Evolutionary conservation across 2,888 invertebrate genomes (phyloP), one percentile per base, ranked within the genome.

Genomic region (Acholoe squamosa): DNA sequence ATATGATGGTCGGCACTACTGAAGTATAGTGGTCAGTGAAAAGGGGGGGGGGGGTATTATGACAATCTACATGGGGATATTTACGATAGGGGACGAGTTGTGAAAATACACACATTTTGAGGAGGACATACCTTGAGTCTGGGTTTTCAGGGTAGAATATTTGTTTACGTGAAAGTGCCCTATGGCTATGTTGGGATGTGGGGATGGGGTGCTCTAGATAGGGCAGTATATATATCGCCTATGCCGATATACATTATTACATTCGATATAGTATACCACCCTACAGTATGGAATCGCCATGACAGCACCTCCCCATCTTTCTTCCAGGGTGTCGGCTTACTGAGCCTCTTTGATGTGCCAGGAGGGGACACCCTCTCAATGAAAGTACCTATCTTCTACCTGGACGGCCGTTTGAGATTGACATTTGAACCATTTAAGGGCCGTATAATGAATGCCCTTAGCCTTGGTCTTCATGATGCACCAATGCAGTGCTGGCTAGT

Each of bases 321-420:
- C 71, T 43, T 16, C 12, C 51, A 22, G 43, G 43, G 84, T 22
- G 43, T 84, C 84, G n/a, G 0, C 84, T 84, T 84, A 84, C 84
- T 84, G n/a, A 84, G 51, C 51, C 43, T 43, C 84, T 84, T 7
- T 84, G 84, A 84, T 84, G 84, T 84, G 84, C 84, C 33, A 43
- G 84, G 33, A 84, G 51, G 84, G 28, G 80, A 80, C 80, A 80
- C n/a, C n/a, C n/a, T n/a, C n/a, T n/a, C n/a, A n/a, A n/a, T n/a
- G n/a, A n/a, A n/a, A n/a, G n/a, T n/a, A n/a, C n/a, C n/a, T n/a
- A n/a, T n/a, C n/a, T n/a, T n/a, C n/a, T n/a, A n/a, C n/a, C n/a
- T n/a, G n/a, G n/a, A n/a, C n/a, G n/a, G n/a, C n/a, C n/a, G n/a
- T n/a, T n/a, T n/a, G n/a, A n/a, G n/a, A n/a, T n/a, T n/a, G n/a